Evolutionary conservation across 2,888 invertebrate genomes (phyloP).

Genomic region (Drosophila rubida): DNA sequence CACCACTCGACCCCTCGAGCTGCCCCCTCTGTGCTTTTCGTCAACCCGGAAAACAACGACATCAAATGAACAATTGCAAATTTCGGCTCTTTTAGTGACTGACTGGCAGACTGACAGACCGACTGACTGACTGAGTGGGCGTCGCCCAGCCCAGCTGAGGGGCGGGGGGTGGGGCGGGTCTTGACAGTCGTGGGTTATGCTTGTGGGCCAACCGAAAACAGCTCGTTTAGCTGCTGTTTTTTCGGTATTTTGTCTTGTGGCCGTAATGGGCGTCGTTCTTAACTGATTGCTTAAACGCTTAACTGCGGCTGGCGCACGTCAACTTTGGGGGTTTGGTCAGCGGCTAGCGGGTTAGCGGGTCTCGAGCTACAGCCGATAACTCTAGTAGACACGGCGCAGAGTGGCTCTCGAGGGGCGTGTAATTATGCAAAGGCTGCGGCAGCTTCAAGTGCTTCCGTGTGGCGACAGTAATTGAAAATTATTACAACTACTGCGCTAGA

Average conservation of each 20-base stretch:
- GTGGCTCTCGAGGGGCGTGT: not conserved
- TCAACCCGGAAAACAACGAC: conserved; percentile 58
- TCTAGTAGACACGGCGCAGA: not conserved
- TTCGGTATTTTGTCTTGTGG: conserved; percentile 3
- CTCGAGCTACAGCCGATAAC: conserved; percentile 19
- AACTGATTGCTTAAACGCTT: conserved; percentile 35
- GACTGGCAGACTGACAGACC: conserved; percentile 26
- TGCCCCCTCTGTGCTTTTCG: conserved; percentile 16
- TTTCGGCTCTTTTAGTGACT: conserved; percentile 43
- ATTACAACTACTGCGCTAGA: not conserved
- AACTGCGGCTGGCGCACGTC: conserved; percentile 2
- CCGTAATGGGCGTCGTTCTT: conserved; percentile 40
- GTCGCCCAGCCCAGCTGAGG: conserved; percentile 23
- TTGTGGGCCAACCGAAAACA: conserved; percentile 1
- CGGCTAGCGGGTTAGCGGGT: conserved; percentile 23
- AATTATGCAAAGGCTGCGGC: too few species aligned
- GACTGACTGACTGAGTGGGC: conserved; percentile 44
- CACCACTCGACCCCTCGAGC: too few species aligned
- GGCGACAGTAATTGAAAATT: not conserved
- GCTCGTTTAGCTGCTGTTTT: not conserved
- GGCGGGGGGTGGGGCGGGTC: not conserved
- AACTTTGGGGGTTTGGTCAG: conserved; percentile 29
- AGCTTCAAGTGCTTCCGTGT: too few species aligned
- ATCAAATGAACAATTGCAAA: conserved; percentile 61
- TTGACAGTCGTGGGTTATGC: not conserved